Evolutionary conservation across 2,113 vertebrate species (phyloP).

Genomic region (Vanacampus margaritifer): DNA sequence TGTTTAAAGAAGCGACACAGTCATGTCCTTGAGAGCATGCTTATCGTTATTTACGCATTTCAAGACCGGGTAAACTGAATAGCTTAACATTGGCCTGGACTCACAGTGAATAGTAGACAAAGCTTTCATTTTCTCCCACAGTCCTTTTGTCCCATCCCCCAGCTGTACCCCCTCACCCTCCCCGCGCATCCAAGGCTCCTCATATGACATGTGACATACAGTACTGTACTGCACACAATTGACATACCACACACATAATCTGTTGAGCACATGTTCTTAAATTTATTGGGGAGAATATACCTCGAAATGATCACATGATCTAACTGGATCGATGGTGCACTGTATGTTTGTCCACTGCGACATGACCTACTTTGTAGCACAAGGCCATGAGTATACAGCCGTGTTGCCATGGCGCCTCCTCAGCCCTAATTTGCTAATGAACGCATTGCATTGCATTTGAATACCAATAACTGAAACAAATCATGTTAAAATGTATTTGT

Average conservation of each 20-base stretch:
- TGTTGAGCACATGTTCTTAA: background rate
- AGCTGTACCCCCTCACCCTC: constrained; percentile 4
- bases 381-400: background rate
- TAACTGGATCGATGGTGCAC: background rate
- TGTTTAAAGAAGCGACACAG: background rate
- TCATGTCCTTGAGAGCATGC: background rate
- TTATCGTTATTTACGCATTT: background rate
- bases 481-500: background rate
- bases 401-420: background rate
- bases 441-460: background rate
- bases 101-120: background rate
- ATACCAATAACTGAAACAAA: no score
- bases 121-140: background rate
- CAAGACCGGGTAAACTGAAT: background rate
- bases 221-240: background rate
- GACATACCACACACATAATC: background rate
- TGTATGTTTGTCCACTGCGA: constrained; percentile 3
- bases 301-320: background rate
- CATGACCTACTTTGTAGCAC: background rate
- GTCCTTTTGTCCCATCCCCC: background rate
- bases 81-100: background rate
- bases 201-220: constrained; percentile 18
- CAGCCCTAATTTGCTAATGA: background rate
- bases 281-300: constrained; percentile 6
- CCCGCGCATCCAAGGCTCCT: constrained; percentile 18